Percentiles rank a stretch among this genome's conserved stretches.
Evolutionary conservation across 2,797 vertebrate species (phyloP).

Genomic region (Spinibarbus caldwelli): DNA sequence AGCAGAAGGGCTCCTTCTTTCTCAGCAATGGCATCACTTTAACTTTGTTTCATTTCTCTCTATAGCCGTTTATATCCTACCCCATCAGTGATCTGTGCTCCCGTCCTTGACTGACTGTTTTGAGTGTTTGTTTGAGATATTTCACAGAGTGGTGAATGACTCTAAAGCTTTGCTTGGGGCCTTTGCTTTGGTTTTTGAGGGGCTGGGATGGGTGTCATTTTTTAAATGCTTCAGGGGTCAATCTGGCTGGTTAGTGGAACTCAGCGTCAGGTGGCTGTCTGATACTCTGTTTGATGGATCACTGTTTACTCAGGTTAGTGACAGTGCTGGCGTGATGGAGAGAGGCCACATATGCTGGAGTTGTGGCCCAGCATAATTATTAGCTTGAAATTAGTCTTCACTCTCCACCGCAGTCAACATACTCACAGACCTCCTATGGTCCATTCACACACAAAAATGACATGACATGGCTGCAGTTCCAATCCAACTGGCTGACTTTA

Average conservation of each 20-base stretch:
- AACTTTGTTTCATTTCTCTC: neutral
- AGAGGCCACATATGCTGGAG: conserved; percentile 26
- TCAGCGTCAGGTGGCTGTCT: neutral
- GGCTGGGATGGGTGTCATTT: neutral
- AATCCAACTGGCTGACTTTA: neutral
- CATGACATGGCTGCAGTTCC: neutral
- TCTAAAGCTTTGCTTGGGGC: neutral
- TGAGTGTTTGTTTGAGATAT: neutral
- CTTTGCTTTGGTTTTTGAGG: neutral
- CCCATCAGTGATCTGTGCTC: neutral
- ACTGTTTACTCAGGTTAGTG: neutral
- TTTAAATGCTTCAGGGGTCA: neutral
- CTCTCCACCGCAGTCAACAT: neutral
- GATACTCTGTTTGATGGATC: conserved; percentile 35
- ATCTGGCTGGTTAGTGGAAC: conserved; percentile 4
- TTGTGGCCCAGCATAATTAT: conserved; percentile 3
- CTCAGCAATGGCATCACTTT: neutral
- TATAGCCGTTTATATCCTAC: neutral
- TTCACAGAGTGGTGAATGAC: neutral
- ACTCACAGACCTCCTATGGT: neutral
- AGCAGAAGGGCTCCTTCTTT: neutral
- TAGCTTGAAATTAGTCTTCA: neutral
- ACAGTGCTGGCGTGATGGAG: conserved; percentile 7
- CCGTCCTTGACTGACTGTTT: neutral
- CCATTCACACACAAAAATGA: neutral